Evolutionary conservation across 2,113 vertebrate genomes (phyloP).

Genomic region (Fulmarus glacialis): DNA sequence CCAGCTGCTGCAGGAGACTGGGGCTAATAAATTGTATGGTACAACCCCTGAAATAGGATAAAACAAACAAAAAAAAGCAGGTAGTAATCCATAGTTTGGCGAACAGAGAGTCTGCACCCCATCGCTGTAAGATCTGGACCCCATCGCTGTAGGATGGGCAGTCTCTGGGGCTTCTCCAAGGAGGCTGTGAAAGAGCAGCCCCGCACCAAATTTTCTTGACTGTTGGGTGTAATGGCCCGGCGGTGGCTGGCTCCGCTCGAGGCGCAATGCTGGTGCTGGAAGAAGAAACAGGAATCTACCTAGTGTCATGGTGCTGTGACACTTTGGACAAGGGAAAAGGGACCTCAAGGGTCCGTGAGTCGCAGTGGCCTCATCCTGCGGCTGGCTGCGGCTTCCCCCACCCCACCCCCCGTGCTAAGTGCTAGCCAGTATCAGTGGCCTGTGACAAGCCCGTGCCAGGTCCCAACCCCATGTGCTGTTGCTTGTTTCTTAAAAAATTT

Average conservation of each 20-base stretch:
- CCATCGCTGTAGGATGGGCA: not conserved
- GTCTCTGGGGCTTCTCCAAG: not conserved
- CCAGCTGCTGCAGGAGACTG: not conserved
- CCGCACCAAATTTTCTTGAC: not conserved
- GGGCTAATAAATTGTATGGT: not conserved
- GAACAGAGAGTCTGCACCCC: not conserved
- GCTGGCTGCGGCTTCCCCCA: not conserved
- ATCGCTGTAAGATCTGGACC: not conserved
- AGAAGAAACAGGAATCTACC: not conserved
- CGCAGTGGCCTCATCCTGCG: not conserved
- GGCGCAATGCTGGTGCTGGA: not conserved
- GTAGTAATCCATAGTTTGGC: not conserved
- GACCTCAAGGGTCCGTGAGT: not conserved
- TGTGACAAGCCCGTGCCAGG: not conserved
- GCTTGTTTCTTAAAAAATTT: not conserved
- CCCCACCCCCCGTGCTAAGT: too few relatives aligned
- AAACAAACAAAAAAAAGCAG: not conserved
- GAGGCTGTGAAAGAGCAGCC: not conserved
- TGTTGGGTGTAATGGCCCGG: fast-evolving
- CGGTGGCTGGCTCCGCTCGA: fast-evolving
- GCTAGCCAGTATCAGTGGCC: not conserved
- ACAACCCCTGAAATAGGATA: not conserved
- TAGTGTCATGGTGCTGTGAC: not conserved
- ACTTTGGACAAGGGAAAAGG: not conserved
- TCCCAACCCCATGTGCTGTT: not conserved